Base-by-base conservation (phyloP, 1,140 invertebrate genomes). In the Colletes latitarsis region DNA sequence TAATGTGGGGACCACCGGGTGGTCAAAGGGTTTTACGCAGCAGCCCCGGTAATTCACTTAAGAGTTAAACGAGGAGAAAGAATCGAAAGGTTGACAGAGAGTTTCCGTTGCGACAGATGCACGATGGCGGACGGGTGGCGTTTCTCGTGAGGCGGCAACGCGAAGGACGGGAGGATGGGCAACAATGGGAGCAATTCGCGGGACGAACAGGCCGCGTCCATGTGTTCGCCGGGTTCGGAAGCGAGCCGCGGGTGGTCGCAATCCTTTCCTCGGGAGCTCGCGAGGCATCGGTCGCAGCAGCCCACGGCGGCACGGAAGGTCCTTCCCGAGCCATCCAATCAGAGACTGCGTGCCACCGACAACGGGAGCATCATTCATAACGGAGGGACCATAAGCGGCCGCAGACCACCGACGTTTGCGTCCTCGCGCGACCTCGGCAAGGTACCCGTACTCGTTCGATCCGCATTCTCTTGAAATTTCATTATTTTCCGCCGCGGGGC, bases 341-440 rank as follows among this genome's bases (percentile, higher is more conserved):
- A 94, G 78, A 94, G 95, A 58, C 91, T 97, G 52, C 94, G 96
- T 55, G 94, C 95, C 66, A 97, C 96, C 9, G 95, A 96, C 89
- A 97, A 97, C 93, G 97, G 96, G 30, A 95, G 95, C 82, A 96
- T 97, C 83, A 92, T 97, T 53, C 96, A 96, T 75, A 95, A 96
- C 15, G 96, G 96, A 9, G 97, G 96, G 15, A 97, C 97, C 76
- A 96, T 97, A 86, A 96, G 95, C 82, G 96, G 96, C 3, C 91
- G 95, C 17, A 91, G 94, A 81, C 89, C 89, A 9, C 86, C 89
- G 39, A 88, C 89, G 19, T 87, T 89, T 62, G 88, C 89, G 64
- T 84, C 90, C 64, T 88, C 88, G 43, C 90, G 91, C 76, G 90
- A 91, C 75, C 88, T 89, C 80, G 85, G 88, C 83, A 91, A 90